Base-by-base conservation (phyloP, 2,797 vertebrate species). In the Urophycis tenuis region DNA sequence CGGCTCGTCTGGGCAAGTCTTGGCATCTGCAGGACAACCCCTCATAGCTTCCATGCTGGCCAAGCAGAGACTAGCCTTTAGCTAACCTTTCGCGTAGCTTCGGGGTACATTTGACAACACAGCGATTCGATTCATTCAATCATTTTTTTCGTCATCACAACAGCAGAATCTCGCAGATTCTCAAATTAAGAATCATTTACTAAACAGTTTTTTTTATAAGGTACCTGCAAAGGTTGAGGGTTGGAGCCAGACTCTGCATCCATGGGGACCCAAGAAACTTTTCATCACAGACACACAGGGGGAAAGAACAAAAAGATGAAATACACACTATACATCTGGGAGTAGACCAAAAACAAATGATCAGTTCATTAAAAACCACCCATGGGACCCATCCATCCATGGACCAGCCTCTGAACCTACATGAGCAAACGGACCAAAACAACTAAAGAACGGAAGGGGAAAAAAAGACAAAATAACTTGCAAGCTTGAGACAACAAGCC, bases 191-290 rank as follows among this genome's bases (percentile, higher is more conserved):
- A 30, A 30, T 8, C 3, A 31, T 31, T 31, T 5, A 17, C 14
- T 17, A 31, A 75, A 3, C 1, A 73, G n/a, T n/a, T n/a, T n/a
- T n/a, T n/a, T n/a, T n/a, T n/a, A n/a, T 9, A 49, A 71, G 78
- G 84, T 87, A 93, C 92, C 91, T 91, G 86, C 67, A 77, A n/a
- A 70, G 73, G 32, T 6, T 75, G 78, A 81, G 33, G 31, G 34
- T 45, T 85, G 29, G 69, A 75, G 10, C 87, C 78, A 5, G 76
- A 80, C 73, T 87, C 79, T 5, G 81, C 64, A 10, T 88, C 81
- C 32, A 76, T 15, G 74, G 64, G 74, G 79, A 41, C 78, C 74
- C 39, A 32, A 69, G 77, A 70, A 30, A 77, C 90, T 90, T 80
- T 25, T 15, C 69, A 41, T 14, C 82, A 81, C 71, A 76, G 33